A percentile compares a stretch with the other conserved stretches of the same genome.
phyloP scores from a whole-genome alignment of 2,888 invertebrate species.

The Drosophila emarginata region DNA sequence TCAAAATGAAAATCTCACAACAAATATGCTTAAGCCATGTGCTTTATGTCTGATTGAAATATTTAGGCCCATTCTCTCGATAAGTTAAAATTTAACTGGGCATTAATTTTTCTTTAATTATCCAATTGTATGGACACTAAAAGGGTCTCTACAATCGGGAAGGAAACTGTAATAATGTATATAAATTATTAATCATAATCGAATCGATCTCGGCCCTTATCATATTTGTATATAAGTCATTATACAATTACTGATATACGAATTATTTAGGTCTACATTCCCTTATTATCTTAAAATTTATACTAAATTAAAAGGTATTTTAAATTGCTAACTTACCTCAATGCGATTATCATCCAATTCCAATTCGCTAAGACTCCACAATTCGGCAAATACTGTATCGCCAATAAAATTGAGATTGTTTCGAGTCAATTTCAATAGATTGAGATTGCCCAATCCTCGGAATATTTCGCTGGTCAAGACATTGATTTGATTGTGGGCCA shows the following conservation, averaged over 20 bases:
- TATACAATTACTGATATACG: too few relatives aligned
- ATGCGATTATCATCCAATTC: conserved; percentile 88
- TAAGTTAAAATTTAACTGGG: not conserved
- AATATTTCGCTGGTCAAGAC: conserved; percentile 90
- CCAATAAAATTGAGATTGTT: conserved; percentile 91
- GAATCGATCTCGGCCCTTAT: too few relatives aligned
- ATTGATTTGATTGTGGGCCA: conserved; percentile 90
- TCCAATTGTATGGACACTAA: too few relatives aligned
- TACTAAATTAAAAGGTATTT: too few relatives aligned
- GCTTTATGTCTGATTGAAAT: conserved; percentile 47
- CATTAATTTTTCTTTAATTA: not conserved
- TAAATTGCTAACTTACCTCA: conserved; percentile 82
- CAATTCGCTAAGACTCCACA: conserved; percentile 88
- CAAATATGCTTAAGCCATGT: conserved; percentile 42
- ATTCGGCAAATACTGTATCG: conserved; percentile 90
- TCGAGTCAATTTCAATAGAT: conserved; percentile 88
- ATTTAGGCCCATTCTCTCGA: not conserved
- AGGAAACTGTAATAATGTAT: not conserved
- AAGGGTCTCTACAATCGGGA: too few relatives aligned
- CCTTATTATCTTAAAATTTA: too few relatives aligned
- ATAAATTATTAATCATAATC: not conserved
- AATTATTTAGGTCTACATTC: too few relatives aligned
- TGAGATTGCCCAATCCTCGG: conserved; percentile 88
- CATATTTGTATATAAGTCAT: too few relatives aligned
- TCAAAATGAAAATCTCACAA: conserved; percentile 33